Evolutionary conservation across 1,140 invertebrate genomes (phyloP).

Genomic region (Pomacea maculata): DNA sequence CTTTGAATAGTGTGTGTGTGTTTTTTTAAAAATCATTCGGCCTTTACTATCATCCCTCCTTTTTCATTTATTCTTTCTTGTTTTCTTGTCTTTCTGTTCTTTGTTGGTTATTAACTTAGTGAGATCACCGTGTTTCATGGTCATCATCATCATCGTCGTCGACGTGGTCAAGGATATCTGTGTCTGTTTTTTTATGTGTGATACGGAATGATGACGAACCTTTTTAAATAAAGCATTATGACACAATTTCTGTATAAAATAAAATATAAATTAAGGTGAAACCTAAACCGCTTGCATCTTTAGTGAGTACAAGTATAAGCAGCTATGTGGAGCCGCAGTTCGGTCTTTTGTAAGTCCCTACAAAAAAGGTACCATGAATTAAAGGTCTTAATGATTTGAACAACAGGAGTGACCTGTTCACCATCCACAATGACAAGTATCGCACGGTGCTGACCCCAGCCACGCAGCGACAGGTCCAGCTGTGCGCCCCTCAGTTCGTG

Average conservation of each 20-base stretch:
- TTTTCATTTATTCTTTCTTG: no score
- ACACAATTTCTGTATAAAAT: not conserved
- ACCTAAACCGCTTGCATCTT: not conserved
- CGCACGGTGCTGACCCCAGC: not conserved
- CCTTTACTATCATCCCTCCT: no score
- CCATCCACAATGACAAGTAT: conserved; percentile 1
- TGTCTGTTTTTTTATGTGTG: no score
- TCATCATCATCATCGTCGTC: no score
- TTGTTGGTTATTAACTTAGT: no score
- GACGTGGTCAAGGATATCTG: no score
- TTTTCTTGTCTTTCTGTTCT: no score
- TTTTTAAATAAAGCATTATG: not conserved
- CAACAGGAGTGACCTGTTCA: conserved; percentile 9
- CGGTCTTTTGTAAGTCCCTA: not conserved
- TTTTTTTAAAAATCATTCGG: no score
- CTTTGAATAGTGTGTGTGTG: no score
- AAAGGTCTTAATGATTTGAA: not conserved
- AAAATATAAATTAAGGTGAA: not conserved
- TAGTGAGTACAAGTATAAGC: not conserved
- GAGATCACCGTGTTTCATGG: no score
- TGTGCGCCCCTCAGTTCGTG: not conserved
- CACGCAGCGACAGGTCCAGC: not conserved
- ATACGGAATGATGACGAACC: no score
- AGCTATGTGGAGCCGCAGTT: not conserved
- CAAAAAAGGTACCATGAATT: not conserved